Percentiles rank a stretch among this genome's conserved stretches.
Evolutionary conservation across 1,140 invertebrate species (phyloP).

Genomic region (Hormaphis cornu): DNA sequence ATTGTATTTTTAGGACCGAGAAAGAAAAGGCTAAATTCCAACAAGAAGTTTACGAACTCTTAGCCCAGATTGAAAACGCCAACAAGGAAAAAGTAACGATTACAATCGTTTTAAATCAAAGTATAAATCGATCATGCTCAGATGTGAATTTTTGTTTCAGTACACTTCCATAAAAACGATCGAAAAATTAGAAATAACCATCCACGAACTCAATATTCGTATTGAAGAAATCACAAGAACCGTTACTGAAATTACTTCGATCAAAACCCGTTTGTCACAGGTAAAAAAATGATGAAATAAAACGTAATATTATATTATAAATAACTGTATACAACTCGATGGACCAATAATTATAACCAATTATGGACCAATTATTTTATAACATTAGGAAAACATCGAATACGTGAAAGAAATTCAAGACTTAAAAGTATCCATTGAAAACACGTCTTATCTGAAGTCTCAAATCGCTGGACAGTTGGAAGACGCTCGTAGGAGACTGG

Average conservation of each 20-base stretch:
- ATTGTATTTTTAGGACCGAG: conserved; percentile 62
- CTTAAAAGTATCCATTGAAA: conserved; percentile 88
- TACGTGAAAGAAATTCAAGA: conserved; percentile 88
- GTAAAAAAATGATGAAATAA: conserved; percentile 36
- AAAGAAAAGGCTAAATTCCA: conserved; percentile 95
- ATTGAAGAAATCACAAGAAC: conserved; percentile 93
- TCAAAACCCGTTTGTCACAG: conserved; percentile 73
- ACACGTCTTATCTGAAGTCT: conserved; percentile 75
- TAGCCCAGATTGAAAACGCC: conserved; percentile 82
- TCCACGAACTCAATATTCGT: conserved; percentile 81
- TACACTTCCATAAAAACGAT: conserved; percentile 73
- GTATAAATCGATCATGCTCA: background rate
- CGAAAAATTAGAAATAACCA: conserved; percentile 79
- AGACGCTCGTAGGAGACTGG: conserved; percentile 81
- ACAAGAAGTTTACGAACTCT: conserved; percentile 88
- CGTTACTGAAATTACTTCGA: conserved; percentile 85
- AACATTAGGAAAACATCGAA: conserved; percentile 75
- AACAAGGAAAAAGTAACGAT: conserved; percentile 73
- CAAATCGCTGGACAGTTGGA: conserved; percentile 82
- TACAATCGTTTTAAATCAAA: background rate
- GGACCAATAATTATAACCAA: background rate
- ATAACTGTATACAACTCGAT: background rate
- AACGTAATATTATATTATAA: background rate
- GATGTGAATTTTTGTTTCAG: conserved; percentile 37
- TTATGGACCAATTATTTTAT: too few relatives aligned